Percentiles rank a stretch among this genome's conserved stretches.
Evolutionary conservation across 64 coral and sea anemone species (phyloP).

Genomic region (Actinia equina): DNA sequence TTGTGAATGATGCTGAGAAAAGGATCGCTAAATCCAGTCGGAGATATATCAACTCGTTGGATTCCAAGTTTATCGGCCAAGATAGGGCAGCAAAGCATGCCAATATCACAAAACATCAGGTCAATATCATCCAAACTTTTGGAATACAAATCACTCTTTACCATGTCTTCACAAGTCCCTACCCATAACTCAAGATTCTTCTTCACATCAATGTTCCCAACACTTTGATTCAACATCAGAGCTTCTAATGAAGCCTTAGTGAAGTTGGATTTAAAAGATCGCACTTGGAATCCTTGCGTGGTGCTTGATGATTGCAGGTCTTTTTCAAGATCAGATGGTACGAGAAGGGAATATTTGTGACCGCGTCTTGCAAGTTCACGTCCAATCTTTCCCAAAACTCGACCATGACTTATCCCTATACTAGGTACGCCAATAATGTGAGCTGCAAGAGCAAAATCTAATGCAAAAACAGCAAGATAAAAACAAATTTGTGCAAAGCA

Average conservation of each 20-base stretch:
- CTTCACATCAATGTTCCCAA: not conserved
- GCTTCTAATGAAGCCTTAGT: conserved; percentile 36
- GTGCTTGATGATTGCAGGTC: not conserved
- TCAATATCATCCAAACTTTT: conserved; percentile 18
- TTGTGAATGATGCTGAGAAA: conserved; percentile 79
- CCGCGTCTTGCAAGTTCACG: conserved; percentile 46
- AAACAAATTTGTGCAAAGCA: not conserved
- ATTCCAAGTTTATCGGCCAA: conserved; percentile 59
- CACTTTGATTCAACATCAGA: conserved; percentile 42
- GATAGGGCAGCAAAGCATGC: conserved; percentile 55
- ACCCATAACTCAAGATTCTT: not conserved
- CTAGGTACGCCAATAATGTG: conserved; percentile 68
- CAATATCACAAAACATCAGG: conserved; percentile 70
- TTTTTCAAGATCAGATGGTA: conserved; percentile 41
- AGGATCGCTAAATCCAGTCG: conserved; percentile 67
- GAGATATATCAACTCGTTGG: conserved; percentile 64
- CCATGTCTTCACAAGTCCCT: conserved; percentile 3
- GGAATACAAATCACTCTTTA: conserved; percentile 34
- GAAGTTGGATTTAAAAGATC: conserved; percentile 45
- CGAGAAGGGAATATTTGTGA: conserved; percentile 51
- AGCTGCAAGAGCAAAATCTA: not conserved
- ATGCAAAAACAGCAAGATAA: not conserved
- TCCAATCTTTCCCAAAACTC: conserved; percentile 59
- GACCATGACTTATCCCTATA: conserved; percentile 55
- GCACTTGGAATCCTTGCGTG: conserved; percentile 13